These are phyloP conservation scores for Cercopithecus mona DNA, from an alignment of 2,113 vertebrate genomes.

Conservation along the genomic window DNA sequence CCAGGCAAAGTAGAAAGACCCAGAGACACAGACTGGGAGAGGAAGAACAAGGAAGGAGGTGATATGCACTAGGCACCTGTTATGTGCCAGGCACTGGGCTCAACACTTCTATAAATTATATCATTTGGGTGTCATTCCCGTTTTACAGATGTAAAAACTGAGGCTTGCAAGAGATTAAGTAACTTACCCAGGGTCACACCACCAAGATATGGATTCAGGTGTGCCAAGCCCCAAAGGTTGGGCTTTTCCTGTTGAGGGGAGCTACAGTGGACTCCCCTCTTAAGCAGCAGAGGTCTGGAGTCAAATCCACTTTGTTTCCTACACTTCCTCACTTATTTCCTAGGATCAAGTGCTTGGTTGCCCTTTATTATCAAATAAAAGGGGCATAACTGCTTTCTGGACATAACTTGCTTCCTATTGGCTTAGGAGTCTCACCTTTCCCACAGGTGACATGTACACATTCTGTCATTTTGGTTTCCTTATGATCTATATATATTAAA, in stretches of 20 bases:
- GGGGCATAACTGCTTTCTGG: background rate
- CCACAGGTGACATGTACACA: background rate
- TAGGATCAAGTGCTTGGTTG: background rate
- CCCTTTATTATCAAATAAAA: background rate
- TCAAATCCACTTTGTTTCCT: background rate
- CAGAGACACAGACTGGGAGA: background rate
- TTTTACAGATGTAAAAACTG: background rate
- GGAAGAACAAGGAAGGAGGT: background rate
- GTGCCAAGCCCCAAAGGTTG: background rate
- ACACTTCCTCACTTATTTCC: background rate
- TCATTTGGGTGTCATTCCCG: background rate
- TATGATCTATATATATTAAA: background rate
- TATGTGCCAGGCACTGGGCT: background rate
- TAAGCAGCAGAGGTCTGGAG: background rate
- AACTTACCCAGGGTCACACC: background rate
- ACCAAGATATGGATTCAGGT: background rate
- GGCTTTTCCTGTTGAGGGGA: background rate
- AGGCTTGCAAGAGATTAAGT: background rate
- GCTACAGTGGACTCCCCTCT: background rate
- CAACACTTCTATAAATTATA: background rate
- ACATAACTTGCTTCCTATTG: background rate
- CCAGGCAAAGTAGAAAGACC: background rate
- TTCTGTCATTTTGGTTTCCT: background rate
- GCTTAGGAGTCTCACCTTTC: background rate
- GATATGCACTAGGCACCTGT: background rate